Evolutionary conservation across 2,888 invertebrate genomes (phyloP).

Genomic region (Andrena dorsata): DNA sequence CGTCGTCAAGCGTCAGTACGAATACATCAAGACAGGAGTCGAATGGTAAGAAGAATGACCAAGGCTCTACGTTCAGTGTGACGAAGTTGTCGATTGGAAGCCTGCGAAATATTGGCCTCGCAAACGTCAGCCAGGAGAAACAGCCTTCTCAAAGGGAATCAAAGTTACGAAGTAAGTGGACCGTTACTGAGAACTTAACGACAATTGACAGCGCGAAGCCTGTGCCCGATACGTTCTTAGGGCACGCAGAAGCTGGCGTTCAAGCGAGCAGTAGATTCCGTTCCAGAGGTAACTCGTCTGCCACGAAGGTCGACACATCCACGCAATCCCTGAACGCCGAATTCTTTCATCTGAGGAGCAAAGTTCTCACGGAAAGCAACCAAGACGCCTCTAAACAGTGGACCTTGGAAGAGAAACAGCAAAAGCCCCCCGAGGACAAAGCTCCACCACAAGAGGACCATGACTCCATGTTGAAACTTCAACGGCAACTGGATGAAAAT

Average conservation of each 20-base stretch:
- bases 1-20: constrained; percentile 52
- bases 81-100: constrained; percentile 11
- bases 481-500: constrained; percentile 29
- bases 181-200: constrained; percentile 77
- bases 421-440: constrained; percentile 52
- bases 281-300: constrained; percentile 50
- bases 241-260: constrained; percentile 57
- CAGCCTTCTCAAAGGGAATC: constrained; percentile 75
- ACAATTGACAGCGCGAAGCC: constrained; percentile 64
- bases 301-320: constrained; percentile 52
- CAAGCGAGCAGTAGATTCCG: constrained; percentile 64
- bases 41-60: constrained; percentile 16
- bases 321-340: constrained; percentile 78
- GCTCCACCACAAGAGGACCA: constrained; percentile 7
- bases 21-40: constrained; percentile 30
- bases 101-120: constrained; percentile 33
- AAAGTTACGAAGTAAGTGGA: constrained; percentile 81
- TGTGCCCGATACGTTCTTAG: constrained; percentile 60
- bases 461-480: constrained; percentile 55
- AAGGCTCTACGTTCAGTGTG: constrained; percentile 2
- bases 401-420: constrained; percentile 64
- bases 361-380: constrained; percentile 73
- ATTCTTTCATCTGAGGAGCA: constrained; percentile 76
- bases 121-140: constrained; percentile 43
- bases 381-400: constrained; percentile 59